Conservation (phyloP, 2,797 vertebrate species). For the Urophycis tenuis region DNA sequence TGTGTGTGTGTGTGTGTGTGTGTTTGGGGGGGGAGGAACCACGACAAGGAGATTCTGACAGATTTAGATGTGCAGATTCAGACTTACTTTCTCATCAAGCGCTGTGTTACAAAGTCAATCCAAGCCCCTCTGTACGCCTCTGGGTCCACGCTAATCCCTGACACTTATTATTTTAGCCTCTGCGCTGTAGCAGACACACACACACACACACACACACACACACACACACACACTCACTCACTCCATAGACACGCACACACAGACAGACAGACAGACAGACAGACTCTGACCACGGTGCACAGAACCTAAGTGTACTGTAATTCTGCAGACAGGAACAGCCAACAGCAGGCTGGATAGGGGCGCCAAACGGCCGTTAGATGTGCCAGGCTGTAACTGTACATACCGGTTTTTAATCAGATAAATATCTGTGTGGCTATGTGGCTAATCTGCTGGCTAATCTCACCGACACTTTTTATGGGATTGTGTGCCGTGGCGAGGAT, state of each 20-base stretch:
- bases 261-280: not conserved
- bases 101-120: slow-evolving; percentile 37
- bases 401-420: slow-evolving; percentile 66
- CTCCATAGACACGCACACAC: not conserved
- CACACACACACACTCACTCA: not conserved
- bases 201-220: slow-evolving; percentile 19
- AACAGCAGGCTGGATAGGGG: slow-evolving; percentile 36
- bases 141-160: slow-evolving; percentile 38
- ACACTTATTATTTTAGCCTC: slow-evolving; percentile 32
- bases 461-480: slow-evolving; percentile 70
- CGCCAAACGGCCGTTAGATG: slow-evolving; percentile 42
- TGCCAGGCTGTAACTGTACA: slow-evolving; percentile 52
- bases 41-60: not conserved
- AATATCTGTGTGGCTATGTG: slow-evolving; percentile 65
- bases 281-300: not conserved
- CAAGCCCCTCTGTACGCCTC: slow-evolving; percentile 31
- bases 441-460: slow-evolving; percentile 70
- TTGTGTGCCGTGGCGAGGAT: slow-evolving; percentile 60
- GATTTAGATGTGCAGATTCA: not conserved
- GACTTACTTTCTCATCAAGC: slow-evolving; percentile 31
- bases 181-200: slow-evolving; percentile 23
- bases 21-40: not conserved
- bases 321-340: slow-evolving; percentile 47
- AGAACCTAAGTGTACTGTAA: slow-evolving; percentile 32
- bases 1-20: too few relatives aligned